These are phyloP conservation scores for Potamilus streckersoni DNA, from an alignment of 1,140 invertebrate species.

Conservation along the genomic window DNA sequence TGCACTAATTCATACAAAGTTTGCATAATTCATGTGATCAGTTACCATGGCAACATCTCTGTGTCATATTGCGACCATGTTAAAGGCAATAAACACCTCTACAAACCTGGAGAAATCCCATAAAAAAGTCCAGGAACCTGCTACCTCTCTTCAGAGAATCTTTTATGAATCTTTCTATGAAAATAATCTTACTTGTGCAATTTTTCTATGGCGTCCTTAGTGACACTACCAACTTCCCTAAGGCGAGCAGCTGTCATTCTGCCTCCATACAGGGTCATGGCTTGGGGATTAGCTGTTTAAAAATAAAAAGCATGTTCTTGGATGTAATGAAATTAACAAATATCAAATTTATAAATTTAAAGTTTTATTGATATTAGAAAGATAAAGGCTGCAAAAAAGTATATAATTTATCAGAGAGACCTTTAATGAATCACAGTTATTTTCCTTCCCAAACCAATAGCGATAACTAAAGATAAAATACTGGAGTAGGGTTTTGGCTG, in stretches of 20 bases:
- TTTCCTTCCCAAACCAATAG: neutral
- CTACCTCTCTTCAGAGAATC: no score
- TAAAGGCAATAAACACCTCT: neutral
- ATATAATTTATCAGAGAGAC: neutral
- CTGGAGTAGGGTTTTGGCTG: no score
- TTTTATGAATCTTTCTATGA: no score
- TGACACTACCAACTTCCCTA: conserved; percentile 72
- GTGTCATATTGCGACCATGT: neutral
- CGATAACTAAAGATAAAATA: neutral
- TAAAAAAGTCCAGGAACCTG: no score
- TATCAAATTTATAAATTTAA: neutral
- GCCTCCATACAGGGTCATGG: conserved; percentile 61
- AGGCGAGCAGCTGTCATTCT: conserved; percentile 62
- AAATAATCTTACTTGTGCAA: conserved; percentile 75
- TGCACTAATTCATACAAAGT: no score
- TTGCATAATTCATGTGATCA: no score
- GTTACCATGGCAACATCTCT: no score
- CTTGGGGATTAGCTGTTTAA: conserved; percentile 49
- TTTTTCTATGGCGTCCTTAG: conserved; percentile 78
- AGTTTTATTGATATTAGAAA: neutral
- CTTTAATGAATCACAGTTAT: neutral
- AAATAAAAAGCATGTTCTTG: neutral
- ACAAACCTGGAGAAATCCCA: neutral
- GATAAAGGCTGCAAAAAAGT: neutral
- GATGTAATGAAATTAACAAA: neutral